Percentiles rank a stretch among this genome's conserved stretches.
phyloP scores from a whole-genome alignment of 1,140 invertebrate genomes.

The Drosophila leontia region DNA sequence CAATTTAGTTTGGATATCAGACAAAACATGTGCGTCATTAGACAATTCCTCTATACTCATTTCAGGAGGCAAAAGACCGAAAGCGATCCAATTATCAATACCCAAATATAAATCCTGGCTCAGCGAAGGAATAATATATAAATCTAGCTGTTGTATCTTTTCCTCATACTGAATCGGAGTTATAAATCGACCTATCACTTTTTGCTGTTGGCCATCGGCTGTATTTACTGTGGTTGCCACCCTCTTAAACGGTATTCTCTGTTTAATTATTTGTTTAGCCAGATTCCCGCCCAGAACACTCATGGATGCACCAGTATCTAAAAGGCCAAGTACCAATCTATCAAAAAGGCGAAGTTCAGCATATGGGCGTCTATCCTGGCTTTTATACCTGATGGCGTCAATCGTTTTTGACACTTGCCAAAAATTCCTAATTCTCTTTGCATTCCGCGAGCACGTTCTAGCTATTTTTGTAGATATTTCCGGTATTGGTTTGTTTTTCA shows the following conservation, averaged over 20 bases:
- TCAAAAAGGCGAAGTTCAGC: too few relatives aligned
- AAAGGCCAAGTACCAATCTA: too few relatives aligned
- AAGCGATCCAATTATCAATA: not conserved
- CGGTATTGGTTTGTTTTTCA: too few relatives aligned
- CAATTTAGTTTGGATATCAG: not conserved
- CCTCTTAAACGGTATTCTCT: not conserved
- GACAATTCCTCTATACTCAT: not conserved
- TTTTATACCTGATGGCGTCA: too few relatives aligned
- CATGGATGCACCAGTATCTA: not conserved
- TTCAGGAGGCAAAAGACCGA: not conserved
- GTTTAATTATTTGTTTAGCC: not conserved
- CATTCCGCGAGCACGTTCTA: too few relatives aligned
- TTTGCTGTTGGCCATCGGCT: conserved; percentile 6
- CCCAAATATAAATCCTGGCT: not conserved
- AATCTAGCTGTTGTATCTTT: not conserved
- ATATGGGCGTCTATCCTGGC: too few relatives aligned
- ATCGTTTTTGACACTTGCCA: too few relatives aligned
- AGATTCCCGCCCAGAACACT: not conserved
- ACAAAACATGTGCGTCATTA: not conserved
- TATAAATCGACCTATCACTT: not conserved
- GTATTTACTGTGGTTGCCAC: not conserved
- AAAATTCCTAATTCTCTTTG: too few relatives aligned
- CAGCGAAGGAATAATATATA: not conserved
- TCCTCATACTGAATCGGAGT: not conserved
- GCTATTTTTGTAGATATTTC: too few relatives aligned